Evolutionary conservation across 2,888 invertebrate genomes (phyloP).

Genomic region (Sepiola atlantica): DNA sequence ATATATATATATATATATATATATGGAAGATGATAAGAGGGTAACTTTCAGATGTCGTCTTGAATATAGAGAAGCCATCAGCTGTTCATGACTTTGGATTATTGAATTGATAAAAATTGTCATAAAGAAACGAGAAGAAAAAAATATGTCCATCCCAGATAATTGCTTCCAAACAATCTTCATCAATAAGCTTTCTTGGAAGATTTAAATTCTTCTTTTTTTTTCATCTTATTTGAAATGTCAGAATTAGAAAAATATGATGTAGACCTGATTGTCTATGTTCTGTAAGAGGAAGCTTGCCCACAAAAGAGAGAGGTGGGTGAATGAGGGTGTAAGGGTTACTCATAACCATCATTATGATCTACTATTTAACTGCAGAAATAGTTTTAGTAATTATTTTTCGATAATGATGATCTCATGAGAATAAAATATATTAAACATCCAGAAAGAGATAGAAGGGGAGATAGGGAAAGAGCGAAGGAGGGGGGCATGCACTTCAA

Average conservation of each 20-base stretch:
- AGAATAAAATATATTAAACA: neutral
- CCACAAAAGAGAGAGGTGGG: neutral
- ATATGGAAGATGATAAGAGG: constrained; percentile 6
- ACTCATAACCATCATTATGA: neutral
- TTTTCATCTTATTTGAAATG: neutral
- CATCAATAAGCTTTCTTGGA: neutral
- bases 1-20: neutral
- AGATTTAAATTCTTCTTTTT: neutral
- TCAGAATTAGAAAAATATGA: constrained; percentile 15
- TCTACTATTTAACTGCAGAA: neutral
- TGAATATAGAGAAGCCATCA: constrained; percentile 8
- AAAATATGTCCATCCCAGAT: neutral
- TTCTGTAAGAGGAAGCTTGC: neutral
- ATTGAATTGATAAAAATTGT: neutral
- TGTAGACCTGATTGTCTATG: constrained; percentile 2
- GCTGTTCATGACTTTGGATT: neutral
- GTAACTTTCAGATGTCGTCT: neutral
- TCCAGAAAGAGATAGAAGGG: neutral
- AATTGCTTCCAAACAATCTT: constrained; percentile 32
- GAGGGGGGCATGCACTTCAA: neutral
- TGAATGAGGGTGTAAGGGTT: neutral
- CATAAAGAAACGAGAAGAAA: constrained; percentile 6
- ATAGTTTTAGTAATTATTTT: neutral
- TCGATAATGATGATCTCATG: neutral
- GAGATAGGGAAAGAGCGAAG: too few relatives aligned